Conservation (phyloP, 2,888 invertebrate species). For the Tetragonula carbonaria region DNA sequence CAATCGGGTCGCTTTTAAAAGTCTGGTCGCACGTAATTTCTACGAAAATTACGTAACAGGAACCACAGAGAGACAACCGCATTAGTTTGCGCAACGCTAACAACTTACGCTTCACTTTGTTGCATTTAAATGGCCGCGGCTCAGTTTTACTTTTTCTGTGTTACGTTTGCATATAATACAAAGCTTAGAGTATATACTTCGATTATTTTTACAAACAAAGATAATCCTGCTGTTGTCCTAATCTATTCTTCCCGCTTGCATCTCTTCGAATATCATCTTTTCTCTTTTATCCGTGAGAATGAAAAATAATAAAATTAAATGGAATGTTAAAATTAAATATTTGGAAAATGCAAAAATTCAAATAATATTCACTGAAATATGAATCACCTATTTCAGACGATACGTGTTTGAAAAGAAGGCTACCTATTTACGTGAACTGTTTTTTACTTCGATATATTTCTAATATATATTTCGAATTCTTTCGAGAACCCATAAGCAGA, state of each 20-base stretch:
- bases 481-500: not conserved
- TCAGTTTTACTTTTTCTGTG: not conserved
- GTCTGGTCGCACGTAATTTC: constrained; percentile 35
- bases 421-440: not conserved
- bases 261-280: not conserved
- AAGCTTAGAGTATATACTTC: not conserved
- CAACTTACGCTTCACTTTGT: constrained; percentile 9
- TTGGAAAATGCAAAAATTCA: not conserved
- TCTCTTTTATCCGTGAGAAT: not conserved
- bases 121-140: not conserved
- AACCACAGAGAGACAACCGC: constrained; percentile 44
- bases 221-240: not conserved
- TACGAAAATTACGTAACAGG: constrained; percentile 39
- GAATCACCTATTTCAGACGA: not conserved
- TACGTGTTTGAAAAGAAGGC: not conserved
- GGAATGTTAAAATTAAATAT: not conserved
- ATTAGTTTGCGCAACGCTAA: constrained; percentile 28
- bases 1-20: constrained; percentile 25
- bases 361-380: not conserved
- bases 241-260: not conserved
- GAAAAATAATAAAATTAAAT: not conserved
- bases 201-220: not conserved
- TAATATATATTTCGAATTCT: not conserved
- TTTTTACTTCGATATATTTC: not conserved
- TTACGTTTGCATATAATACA: not conserved